Conservation (phyloP, 1,140 invertebrate genomes). For the Neuroterus valhalla region DNA sequence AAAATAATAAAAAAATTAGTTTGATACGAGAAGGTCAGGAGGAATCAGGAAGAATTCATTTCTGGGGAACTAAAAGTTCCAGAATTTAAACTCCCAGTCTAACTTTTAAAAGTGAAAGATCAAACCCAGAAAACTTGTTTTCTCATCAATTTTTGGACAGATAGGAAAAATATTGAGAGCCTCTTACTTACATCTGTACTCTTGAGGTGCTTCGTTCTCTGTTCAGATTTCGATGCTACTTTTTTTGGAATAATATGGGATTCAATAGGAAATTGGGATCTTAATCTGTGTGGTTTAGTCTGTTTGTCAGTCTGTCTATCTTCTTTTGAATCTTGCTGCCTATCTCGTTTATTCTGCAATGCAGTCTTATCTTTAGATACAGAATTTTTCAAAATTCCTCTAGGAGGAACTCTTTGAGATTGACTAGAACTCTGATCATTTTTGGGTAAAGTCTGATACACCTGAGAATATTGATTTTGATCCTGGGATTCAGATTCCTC, state of each 20-base stretch:
- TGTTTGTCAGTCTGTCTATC: slow-evolving; percentile 1
- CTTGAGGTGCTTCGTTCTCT: slow-evolving; percentile 35
- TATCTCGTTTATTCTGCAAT: not conserved
- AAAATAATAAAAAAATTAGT: no score
- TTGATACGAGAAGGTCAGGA: no score
- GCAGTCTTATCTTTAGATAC: not conserved
- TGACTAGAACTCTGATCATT: not conserved
- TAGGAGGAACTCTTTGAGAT: not conserved
- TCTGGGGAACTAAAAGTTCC: no score
- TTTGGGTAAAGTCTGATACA: not conserved
- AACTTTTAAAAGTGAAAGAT: no score
- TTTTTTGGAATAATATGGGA: slow-evolving; percentile 14
- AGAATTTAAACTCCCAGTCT: no score
- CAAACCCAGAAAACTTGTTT: no score
- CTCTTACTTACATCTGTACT: slow-evolving; percentile 50
- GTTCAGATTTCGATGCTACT: slow-evolving; percentile 17
- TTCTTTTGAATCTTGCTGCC: not conserved
- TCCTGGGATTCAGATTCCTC: not conserved
- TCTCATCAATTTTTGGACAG: not conserved
- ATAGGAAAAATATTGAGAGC: slow-evolving; percentile 9
- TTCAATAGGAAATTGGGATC: slow-evolving; percentile 3
- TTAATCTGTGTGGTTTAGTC: not conserved
- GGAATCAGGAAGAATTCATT: no score
- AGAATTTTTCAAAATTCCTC: not conserved
- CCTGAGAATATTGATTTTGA: not conserved